Conservation (phyloP, 1,140 invertebrate genomes). For the Lordiphosa clarofinis region DNA sequence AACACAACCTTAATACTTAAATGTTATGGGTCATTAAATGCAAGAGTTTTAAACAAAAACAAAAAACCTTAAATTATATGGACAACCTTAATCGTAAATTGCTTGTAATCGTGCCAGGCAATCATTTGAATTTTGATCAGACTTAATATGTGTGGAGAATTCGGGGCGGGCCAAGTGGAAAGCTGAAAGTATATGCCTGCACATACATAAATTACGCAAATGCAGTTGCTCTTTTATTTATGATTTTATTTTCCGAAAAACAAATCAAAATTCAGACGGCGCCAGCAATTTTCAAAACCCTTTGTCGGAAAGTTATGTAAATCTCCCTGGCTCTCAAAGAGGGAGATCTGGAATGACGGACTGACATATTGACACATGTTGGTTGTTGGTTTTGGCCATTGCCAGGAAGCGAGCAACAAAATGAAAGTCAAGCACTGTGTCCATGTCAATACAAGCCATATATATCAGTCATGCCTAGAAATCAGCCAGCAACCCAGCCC, state of each 20-base stretch:
- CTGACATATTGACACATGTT: constrained; percentile 45
- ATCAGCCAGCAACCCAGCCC: constrained; percentile 18
- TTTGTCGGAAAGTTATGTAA: constrained; percentile 71
- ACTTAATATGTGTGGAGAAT: constrained; percentile 20
- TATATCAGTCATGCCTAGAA: constrained; percentile 70
- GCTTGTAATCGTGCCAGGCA: constrained; percentile 61
- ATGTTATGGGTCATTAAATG: constrained; percentile 68
- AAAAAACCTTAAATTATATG: constrained; percentile 41
- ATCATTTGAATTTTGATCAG: constrained; percentile 61
- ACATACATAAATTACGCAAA: constrained; percentile 15
- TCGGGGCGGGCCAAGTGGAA: constrained; percentile 39
- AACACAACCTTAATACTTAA: constrained; percentile 20
- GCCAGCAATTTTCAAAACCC: constrained; percentile 55
- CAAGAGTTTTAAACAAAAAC: constrained; percentile 25
- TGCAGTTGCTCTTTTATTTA: constrained; percentile 46
- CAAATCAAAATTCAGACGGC: constrained; percentile 71
- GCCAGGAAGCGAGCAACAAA: constrained; percentile 30
- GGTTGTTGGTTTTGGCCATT: constrained; percentile 11
- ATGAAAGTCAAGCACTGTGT: constrained; percentile 65
- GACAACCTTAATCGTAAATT: constrained; percentile 66
- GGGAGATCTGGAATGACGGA: constrained; percentile 9
- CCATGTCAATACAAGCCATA: constrained; percentile 74
- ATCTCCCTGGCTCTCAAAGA: constrained; percentile 54
- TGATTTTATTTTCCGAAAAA: constrained; percentile 64
- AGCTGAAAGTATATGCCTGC: background rate